Evolutionary conservation across 2,113 vertebrate genomes (phyloP).

Genomic region (Rhipidura dahli): DNA sequence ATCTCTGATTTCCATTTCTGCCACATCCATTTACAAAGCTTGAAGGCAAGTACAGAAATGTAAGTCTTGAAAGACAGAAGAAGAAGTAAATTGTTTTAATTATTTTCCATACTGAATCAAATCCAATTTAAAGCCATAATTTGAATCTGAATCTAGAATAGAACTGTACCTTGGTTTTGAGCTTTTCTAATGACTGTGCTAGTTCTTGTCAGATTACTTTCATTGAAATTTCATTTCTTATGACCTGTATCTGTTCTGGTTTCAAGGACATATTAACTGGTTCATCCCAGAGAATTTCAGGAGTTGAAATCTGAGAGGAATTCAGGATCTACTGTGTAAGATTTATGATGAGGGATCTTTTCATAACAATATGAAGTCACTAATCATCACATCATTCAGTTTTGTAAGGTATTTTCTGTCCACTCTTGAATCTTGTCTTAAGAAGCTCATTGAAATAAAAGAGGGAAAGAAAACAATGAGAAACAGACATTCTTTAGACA

Average conservation of each 20-base stretch:
- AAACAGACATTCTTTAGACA: neutral
- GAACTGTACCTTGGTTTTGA: neutral
- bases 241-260: neutral
- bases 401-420: neutral
- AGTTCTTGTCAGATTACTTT: neutral
- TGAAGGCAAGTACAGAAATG: neutral
- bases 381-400: neutral
- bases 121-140: neutral
- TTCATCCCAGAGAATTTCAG: neutral
- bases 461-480: neutral
- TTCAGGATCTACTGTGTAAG: neutral
- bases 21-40: neutral
- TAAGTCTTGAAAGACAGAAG: neutral
- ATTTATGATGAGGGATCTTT: neutral
- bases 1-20: neutral
- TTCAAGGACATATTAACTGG: neutral
- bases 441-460: neutral
- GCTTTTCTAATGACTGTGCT: neutral
- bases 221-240: neutral
- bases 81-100: neutral
- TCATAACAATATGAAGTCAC: neutral
- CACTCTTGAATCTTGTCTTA: neutral
- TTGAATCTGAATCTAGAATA: neutral
- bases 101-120: neutral
- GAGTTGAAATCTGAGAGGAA: neutral